Percentiles rank a stretch among this genome's conserved stretches.
Evolutionary conservation across 2,113 vertebrate genomes (phyloP).

Genomic region (Oncorhynchus gorbuscha): DNA sequence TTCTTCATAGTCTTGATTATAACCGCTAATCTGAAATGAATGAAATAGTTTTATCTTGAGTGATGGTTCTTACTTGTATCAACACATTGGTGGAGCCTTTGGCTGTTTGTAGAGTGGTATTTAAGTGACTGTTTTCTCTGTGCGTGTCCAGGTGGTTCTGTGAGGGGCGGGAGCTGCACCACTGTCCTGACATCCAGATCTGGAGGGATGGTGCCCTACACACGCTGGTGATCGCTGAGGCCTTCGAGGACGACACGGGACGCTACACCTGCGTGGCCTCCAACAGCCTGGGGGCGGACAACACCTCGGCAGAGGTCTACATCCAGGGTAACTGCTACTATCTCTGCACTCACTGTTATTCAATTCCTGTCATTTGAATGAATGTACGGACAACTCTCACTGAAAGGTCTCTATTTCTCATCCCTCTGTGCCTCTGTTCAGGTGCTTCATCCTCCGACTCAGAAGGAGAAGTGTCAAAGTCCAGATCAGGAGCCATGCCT

Average conservation of each 20-base stretch:
- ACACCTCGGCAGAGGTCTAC: slow-evolving; percentile 95
- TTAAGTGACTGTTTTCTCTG: too few relatives aligned
- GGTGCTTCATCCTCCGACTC: slow-evolving; percentile 95
- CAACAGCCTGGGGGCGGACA: slow-evolving; percentile 88
- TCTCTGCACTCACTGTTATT: not conserved
- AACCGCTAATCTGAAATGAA: slow-evolving; percentile 19
- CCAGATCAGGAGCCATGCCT: slow-evolving; percentile 88
- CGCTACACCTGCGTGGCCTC: slow-evolving; percentile 94
- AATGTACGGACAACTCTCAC: not conserved
- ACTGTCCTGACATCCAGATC: slow-evolving; percentile 92
- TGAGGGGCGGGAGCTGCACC: slow-evolving; percentile 90
- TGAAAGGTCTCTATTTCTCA: not conserved
- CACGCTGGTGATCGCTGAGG: slow-evolving; percentile 89
- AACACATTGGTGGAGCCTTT: not conserved
- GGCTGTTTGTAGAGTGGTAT: too few relatives aligned
- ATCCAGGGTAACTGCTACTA: slow-evolving; percentile 85
- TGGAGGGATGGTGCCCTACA: slow-evolving; percentile 83
- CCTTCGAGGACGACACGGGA: slow-evolving; percentile 98
- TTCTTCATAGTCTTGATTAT: slow-evolving; percentile 42
- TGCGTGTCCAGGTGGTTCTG: slow-evolving; percentile 93
- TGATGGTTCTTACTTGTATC: slow-evolving; percentile 23
- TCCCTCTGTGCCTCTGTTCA: slow-evolving; percentile 46
- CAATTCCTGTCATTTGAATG: not conserved
- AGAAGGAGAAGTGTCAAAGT: slow-evolving; percentile 78
- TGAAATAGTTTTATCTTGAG: slow-evolving; percentile 29